Base-by-base conservation (phyloP, 2,113 vertebrate genomes). In the Salvelinus alpinus region DNA sequence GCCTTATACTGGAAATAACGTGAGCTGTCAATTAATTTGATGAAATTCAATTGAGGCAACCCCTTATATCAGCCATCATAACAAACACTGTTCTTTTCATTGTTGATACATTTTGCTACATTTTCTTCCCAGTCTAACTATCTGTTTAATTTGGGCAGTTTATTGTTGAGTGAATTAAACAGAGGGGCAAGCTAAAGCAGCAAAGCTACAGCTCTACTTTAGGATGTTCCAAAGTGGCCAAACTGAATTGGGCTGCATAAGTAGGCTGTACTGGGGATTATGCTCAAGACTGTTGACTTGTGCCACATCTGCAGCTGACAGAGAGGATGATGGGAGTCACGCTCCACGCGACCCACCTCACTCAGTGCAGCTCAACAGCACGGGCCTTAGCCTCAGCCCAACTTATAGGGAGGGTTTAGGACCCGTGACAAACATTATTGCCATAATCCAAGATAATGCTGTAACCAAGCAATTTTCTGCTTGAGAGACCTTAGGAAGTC, bases 401-500 rank as follows among this genome's bases (percentile, higher is more conserved):
- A 89, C 90, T 88, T 87, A 87, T 83, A 87, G 86, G 82, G 77
- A 89, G 80, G 87, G 89, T 89, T 91, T 88, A 88, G 88, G 86
- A 88, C 89, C 91, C 82, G 89, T 93, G 87, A 87, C 88, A 88
- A 86, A 90, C 91, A 90, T 82, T 90, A 93, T 92, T 91, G 91
- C 88, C 87, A 74, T 94, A 94, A 94, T 93, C 92, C 92, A 91
- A 89, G 92, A 93, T 93, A 93, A 94, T 92, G 90, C 90, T 86
- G 79, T 91, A 93, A 92, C 92, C 80, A 91, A 92, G 91, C 93
- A 94, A 94, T 93, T 94, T 94, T 94, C 92, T 91, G 90, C 91
- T 91, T 85, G 85, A 93, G 86, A 92, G 91, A 93, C 90, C 90
- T 91, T 86, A 88, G 90, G 88, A 91, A 92, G 89, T 93, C 88